Conservation (phyloP, 2,888 invertebrate genomes). For the Tetanocera ferruginea region DNA sequence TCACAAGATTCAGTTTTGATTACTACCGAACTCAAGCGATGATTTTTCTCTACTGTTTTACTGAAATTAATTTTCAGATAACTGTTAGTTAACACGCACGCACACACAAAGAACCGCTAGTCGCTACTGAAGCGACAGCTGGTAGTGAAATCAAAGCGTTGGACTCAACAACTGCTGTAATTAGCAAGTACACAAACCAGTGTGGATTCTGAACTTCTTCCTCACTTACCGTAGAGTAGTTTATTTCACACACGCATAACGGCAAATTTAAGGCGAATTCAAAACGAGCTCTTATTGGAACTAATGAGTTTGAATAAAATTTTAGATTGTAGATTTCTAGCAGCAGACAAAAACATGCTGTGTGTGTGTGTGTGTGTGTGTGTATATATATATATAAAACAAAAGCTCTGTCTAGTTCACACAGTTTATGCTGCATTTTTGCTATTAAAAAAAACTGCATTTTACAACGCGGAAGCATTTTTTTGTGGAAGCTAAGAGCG, state of each 20-base stretch:
- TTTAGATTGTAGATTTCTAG: too few species aligned
- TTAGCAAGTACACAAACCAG: background rate
- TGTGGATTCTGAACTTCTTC: background rate
- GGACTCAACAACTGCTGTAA: background rate
- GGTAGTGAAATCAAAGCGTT: background rate
- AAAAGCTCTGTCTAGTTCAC: background rate
- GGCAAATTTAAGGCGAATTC: background rate
- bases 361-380: too few species aligned
- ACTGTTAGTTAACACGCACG: too few species aligned
- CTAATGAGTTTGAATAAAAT: too few species aligned
- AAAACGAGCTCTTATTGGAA: background rate
- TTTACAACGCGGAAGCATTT: background rate
- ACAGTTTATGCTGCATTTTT: background rate
- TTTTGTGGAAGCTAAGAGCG: constrained; percentile 2
- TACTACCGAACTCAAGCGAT: too few species aligned
- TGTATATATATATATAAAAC: too few species aligned
- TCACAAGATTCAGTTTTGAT: too few species aligned
- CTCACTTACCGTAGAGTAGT: background rate
- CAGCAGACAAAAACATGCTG: too few species aligned
- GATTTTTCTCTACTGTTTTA: too few species aligned
- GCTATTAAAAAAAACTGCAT: background rate
- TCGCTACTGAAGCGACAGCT: background rate
- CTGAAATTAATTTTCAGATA: too few species aligned
- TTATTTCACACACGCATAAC: too few species aligned
- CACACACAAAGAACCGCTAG: background rate